Base-by-base conservation (phyloP, 2,888 invertebrate genomes). In the Stenichneumon culpator region DNA sequence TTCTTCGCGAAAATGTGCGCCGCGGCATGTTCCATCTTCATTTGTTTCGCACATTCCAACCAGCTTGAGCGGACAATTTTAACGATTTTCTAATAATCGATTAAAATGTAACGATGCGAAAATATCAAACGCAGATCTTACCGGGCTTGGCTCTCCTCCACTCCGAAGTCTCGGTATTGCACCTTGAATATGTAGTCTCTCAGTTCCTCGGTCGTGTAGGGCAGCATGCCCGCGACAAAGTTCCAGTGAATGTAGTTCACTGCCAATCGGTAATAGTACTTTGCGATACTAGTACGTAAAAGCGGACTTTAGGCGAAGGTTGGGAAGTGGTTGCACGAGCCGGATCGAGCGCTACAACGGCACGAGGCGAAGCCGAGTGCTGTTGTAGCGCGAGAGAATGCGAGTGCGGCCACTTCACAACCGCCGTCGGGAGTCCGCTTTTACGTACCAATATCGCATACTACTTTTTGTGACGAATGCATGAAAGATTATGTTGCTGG, bases 181-280 rank as follows among this genome's bases (percentile, higher is more conserved):
- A 79, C 50, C 9, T 39, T 11, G 22, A 54, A 77, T 5, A 87
- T 28, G 11, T 73, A 16, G n/a, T 78, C 67, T 28, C 75, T 80
- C 47, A 83, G 54, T 57, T 77, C 25, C 14, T 86, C 63, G 9
- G 82, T 85, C n/a, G 87, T 86, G 25, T 85, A 87, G 1, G 28
- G 19, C 14, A 86, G 57, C 80, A 79, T 86, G 50, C 63, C 50
- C 47, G 73, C 82, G 7, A 88, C 65, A 22, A 88, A 87, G 19
- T 82, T 54, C 87, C 88, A 87, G 44, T 88, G 88, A 1, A 88
- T 75, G 68, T 83, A 88, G 70, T 87, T 87, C 3, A 84, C 86
- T 86, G 63, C 36, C 7, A 5, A 77, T 1, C 22, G n/a, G 2
- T n/a, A n/a, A n/a, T n/a, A n/a, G n/a, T n/a, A n/a, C n/a, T n/a